phyloP scores from a whole-genome alignment of 1,140 invertebrate genomes.

The Leguminivora glycinivorella region DNA sequence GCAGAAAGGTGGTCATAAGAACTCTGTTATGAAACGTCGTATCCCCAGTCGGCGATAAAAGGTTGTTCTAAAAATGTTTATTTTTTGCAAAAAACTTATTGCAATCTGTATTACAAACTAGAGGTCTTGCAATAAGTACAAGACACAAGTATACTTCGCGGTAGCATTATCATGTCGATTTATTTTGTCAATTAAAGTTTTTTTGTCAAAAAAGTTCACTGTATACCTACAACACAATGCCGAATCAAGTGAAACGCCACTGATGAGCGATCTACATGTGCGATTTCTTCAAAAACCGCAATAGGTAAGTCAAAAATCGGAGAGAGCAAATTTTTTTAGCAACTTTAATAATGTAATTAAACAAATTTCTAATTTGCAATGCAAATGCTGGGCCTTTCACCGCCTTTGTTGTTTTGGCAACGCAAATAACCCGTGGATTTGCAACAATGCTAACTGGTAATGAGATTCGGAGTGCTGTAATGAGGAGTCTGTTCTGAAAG shows the following conservation, averaged over 20 bases:
- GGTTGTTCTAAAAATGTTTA: no score
- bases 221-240: background rate
- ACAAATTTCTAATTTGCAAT: conserved; percentile 31
- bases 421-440: conserved; percentile 17
- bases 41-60: no score
- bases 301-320: background rate
- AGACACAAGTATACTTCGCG: no score
- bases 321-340: conserved; percentile 26
- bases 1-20: no score
- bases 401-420: conserved; percentile 22
- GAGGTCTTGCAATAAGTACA: no score
- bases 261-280: conserved; percentile 3
- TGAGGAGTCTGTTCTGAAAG: background rate
- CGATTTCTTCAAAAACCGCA: conserved; percentile 20
- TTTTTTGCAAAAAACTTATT: no score
- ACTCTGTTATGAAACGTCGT: no score
- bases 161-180: no score
- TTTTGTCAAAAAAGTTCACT: no score
- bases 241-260: background rate
- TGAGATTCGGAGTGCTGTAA: background rate
- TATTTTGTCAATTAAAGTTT: no score
- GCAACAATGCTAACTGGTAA: conserved; percentile 13
- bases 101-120: no score
- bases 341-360: conserved; percentile 29
- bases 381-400: conserved; percentile 28